These are phyloP conservation scores for Tokudaia muenninki DNA, from an alignment of 2,797 vertebrate genomes.

Conservation along the genomic window DNA sequence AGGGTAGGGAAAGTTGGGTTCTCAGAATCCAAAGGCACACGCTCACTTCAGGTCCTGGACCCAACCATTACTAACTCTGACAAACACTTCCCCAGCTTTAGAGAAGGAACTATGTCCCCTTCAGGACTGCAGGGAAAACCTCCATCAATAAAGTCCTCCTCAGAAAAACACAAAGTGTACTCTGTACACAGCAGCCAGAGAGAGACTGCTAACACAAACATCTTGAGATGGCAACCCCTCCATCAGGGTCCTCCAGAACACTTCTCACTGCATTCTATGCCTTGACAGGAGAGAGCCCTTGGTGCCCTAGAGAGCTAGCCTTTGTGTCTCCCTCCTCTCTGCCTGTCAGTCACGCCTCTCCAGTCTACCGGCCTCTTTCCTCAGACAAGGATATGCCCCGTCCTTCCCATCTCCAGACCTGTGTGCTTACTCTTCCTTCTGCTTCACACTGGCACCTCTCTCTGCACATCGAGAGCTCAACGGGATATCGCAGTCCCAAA, in stretches of 20 bases:
- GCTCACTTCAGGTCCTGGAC: neutral
- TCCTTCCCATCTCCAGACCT: neutral
- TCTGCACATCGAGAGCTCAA: neutral
- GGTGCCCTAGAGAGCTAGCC: rapidly evolving
- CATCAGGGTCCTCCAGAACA: neutral
- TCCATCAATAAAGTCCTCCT: neutral
- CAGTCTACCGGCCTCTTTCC: neutral
- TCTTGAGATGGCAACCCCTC: neutral
- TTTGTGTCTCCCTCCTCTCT: neutral
- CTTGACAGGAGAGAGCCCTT: neutral
- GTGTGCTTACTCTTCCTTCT: neutral
- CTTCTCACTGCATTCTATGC: neutral
- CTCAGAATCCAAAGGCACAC: neutral
- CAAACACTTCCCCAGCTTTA: neutral
- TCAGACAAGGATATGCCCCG: neutral
- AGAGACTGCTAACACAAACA: neutral
- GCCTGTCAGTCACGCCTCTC: neutral
- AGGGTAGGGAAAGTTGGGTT: neutral
- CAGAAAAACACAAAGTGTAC: neutral
- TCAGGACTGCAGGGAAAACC: neutral
- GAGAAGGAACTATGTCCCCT: neutral
- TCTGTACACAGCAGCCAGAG: constrained; percentile 46
- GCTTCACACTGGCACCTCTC: neutral
- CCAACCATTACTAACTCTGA: neutral
- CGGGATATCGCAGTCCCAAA: neutral